These are phyloP conservation scores for Hyperoplus immaculatus DNA, from an alignment of 2,797 vertebrate genomes.

Conservation along the genomic window DNA sequence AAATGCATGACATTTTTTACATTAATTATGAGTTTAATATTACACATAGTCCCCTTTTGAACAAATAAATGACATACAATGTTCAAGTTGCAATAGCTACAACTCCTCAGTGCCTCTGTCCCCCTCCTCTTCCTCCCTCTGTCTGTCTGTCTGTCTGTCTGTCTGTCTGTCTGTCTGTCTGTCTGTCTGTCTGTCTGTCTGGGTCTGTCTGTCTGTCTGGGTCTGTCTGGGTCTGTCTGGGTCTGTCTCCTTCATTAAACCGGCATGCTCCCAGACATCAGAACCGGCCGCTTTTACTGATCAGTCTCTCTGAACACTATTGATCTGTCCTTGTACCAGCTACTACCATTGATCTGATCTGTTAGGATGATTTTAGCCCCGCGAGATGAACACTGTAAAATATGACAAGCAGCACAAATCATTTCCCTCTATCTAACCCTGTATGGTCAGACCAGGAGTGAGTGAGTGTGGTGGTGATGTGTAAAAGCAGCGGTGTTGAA, in stretches of 20 bases:
- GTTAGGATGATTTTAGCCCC: slow-evolving; percentile 59
- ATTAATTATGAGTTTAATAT: neutral
- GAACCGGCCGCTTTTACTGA: slow-evolving; percentile 57
- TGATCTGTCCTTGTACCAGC: slow-evolving; percentile 51
- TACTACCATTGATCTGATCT: slow-evolving; percentile 66
- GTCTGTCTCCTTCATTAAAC: slow-evolving; percentile 63
- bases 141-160: slow-evolving; percentile 37
- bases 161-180: slow-evolving; percentile 37
- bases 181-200: slow-evolving; percentile 6
- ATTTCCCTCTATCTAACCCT: slow-evolving; percentile 4
- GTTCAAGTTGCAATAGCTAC: neutral
- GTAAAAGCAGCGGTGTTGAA: neutral
- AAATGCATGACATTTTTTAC: neutral
- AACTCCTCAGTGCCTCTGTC: slow-evolving; percentile 1
- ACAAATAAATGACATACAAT: neutral
- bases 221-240: slow-evolving; percentile 13
- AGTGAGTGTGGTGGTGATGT: slow-evolving; percentile 12
- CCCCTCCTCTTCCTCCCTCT: slow-evolving; percentile 24
- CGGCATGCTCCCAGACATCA: slow-evolving; percentile 62
- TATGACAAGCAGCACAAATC: slow-evolving; percentile 52
- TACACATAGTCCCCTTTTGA: neutral
- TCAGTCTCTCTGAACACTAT: slow-evolving; percentile 73
- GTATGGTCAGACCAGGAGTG: slow-evolving; percentile 9
- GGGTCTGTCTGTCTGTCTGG: slow-evolving; percentile 41
- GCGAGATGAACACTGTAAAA: slow-evolving; percentile 68